Conservation (phyloP, 2,113 vertebrate species). For the Planiliza haematocheilus region DNA sequence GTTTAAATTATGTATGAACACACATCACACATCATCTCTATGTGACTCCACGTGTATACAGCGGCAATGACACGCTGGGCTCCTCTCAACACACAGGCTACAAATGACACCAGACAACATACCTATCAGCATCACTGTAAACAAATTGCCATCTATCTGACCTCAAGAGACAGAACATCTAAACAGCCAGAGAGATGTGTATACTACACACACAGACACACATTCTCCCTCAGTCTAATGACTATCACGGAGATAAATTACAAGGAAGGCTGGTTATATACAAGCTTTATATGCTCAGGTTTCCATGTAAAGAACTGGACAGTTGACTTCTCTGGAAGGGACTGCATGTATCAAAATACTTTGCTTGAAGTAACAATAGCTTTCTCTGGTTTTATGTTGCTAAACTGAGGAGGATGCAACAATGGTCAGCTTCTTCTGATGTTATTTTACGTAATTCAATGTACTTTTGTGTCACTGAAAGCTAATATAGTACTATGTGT, state of each 20-base stretch:
- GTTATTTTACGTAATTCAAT: too few relatives aligned
- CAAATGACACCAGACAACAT: constrained; percentile 57
- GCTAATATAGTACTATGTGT: too few relatives aligned
- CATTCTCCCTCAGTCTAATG: constrained; percentile 53
- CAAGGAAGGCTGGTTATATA: constrained; percentile 20
- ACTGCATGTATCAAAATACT: not conserved
- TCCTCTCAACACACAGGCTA: constrained; percentile 30
- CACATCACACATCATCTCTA: constrained; percentile 23
- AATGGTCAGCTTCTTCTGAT: too few relatives aligned
- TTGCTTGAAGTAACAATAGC: not conserved
- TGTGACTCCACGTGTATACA: constrained; percentile 13
- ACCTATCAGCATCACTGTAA: constrained; percentile 55
- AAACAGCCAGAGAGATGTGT: constrained; percentile 73
- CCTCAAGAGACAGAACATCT: constrained; percentile 69
- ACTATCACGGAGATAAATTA: constrained; percentile 59
- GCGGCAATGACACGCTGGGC: constrained; percentile 6
- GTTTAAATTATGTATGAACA: not conserved
- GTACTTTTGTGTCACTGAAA: too few relatives aligned
- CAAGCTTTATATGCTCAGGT: constrained; percentile 20
- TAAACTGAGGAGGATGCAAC: too few relatives aligned
- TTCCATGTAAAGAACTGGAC: not conserved
- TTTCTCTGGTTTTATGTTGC: not conserved
- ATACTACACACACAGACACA: constrained; percentile 54
- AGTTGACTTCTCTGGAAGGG: not conserved
- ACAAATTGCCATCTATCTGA: constrained; percentile 70